A percentile compares a stretch with the other conserved stretches of the same genome.
Evolutionary conservation across 2,888 invertebrate genomes (phyloP).

Genomic region (Diploptera punctata): DNA sequence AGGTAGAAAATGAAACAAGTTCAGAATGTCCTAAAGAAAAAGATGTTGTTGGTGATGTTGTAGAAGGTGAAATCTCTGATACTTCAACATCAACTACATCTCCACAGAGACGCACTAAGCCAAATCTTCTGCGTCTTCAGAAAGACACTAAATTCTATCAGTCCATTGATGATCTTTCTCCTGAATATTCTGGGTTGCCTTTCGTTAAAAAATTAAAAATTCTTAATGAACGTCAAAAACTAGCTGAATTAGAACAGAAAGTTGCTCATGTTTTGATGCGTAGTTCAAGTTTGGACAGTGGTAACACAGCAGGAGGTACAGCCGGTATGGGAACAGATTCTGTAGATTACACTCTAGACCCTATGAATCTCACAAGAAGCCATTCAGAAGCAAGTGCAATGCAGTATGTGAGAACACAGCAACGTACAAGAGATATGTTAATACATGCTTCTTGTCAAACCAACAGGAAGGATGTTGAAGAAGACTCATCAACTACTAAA

Average conservation of each 20-base stretch:
- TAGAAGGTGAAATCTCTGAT: neutral
- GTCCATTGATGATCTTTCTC: constrained; percentile 86
- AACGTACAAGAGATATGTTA: constrained; percentile 26
- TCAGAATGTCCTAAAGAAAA: neutral
- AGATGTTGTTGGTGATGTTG: neutral
- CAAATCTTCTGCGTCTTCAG: constrained; percentile 39
- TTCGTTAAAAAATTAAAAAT: constrained; percentile 90
- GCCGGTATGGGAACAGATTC: neutral
- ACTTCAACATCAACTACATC: neutral
- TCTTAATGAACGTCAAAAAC: constrained; percentile 84
- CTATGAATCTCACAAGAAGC: constrained; percentile 53
- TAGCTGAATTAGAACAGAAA: constrained; percentile 75
- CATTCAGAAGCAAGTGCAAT: constrained; percentile 84
- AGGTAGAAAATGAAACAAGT: neutral
- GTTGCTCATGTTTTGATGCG: constrained; percentile 70
- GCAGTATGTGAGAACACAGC: constrained; percentile 56
- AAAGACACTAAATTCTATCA: constrained; percentile 69
- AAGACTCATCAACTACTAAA: neutral
- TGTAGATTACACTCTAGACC: neutral
- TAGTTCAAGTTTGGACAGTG: constrained; percentile 79
- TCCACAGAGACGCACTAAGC: constrained; percentile 24
- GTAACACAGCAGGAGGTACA: constrained; percentile 62
- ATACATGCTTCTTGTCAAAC: neutral
- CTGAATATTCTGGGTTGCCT: constrained; percentile 84
- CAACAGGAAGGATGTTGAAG: neutral